Conservation (phyloP, 2,113 vertebrate genomes). For the Tringa solitaria region DNA sequence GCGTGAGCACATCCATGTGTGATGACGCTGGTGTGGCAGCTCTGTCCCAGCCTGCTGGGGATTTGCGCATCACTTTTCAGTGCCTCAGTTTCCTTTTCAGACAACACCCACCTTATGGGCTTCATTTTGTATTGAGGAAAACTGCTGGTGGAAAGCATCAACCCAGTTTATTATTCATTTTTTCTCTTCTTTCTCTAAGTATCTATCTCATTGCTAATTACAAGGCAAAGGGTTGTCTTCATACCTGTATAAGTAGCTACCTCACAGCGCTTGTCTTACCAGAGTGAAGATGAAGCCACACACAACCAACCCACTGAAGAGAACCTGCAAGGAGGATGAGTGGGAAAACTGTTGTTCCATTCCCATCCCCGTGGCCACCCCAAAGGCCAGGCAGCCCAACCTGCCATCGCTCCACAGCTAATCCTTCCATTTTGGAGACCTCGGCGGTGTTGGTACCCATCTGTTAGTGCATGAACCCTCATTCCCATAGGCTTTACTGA, state of each 20-base stretch:
- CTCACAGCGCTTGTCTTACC: background rate
- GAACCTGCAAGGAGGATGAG: background rate
- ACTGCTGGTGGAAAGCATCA: background rate
- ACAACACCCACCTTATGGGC: background rate
- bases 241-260: background rate
- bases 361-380: background rate
- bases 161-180: accelerated
- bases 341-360: background rate
- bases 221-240: background rate
- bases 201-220: background rate
- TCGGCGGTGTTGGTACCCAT: background rate
- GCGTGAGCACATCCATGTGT: background rate
- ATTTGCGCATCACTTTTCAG: background rate
- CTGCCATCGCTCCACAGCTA: background rate
- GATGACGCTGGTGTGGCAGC: background rate
- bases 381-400: background rate
- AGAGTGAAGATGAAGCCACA: background rate
- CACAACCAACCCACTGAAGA: background rate
- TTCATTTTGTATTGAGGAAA: background rate
- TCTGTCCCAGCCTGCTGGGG: background rate
- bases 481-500: background rate
- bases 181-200: background rate
- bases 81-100: background rate
- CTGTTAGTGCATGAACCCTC: background rate
- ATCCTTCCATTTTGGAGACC: background rate